Evolutionary conservation across 2,888 invertebrate genomes (phyloP).

Genomic region (Noctua janthe): DNA sequence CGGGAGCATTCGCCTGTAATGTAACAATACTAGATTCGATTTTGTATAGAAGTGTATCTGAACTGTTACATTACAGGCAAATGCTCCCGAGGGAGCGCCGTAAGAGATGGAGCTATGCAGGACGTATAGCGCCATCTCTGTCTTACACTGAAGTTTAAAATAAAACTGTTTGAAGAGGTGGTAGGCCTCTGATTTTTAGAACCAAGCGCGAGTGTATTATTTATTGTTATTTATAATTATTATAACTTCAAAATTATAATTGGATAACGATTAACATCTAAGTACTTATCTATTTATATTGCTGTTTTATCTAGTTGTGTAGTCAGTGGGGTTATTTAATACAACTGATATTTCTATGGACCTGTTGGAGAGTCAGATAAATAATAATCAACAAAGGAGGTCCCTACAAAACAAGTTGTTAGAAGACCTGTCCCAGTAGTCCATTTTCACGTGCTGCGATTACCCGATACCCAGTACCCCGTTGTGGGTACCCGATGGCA

Average conservation of each 20-base stretch:
- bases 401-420: neutral
- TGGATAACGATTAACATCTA: constrained; percentile 40
- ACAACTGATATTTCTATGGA: constrained; percentile 33
- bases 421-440: neutral
- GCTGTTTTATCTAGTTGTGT: constrained; percentile 39
- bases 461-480: neutral
- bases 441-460: neutral
- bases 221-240: constrained; percentile 50
- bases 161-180: neutral
- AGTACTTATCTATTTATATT: constrained; percentile 56
- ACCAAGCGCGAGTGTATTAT: constrained; percentile 44
- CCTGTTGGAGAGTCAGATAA: neutral
- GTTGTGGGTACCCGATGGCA: neutral
- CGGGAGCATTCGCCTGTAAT: neutral
- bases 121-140: neutral
- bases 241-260: constrained; percentile 38
- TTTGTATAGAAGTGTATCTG: neutral
- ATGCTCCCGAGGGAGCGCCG: neutral
- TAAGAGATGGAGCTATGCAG: neutral
- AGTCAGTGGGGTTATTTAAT: constrained; percentile 37
- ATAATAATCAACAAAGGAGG: neutral
- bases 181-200: constrained; percentile 17
- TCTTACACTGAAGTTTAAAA: neutral
- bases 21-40: neutral
- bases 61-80: neutral